These are phyloP conservation scores for Lepidochrysops patricia DNA, from an alignment of 2,888 invertebrate species.

Conservation along the genomic window DNA sequence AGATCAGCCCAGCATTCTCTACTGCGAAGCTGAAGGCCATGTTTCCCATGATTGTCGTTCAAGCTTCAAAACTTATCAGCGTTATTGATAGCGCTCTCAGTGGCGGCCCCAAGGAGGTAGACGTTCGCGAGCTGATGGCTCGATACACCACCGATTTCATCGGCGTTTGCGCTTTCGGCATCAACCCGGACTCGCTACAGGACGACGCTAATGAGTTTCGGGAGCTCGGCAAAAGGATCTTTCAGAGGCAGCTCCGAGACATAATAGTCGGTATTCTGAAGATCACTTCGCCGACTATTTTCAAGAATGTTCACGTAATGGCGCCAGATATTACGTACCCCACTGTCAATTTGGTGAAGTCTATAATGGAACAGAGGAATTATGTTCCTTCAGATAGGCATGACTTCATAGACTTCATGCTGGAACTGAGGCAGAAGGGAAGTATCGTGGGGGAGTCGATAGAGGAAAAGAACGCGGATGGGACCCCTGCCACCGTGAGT, in stretches of 20 bases:
- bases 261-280: constrained; percentile 17
- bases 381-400: constrained; percentile 38
- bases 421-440: constrained; percentile 47
- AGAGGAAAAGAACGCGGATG: constrained; percentile 40
- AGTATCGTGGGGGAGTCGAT: constrained; percentile 48
- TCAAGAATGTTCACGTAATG: constrained; percentile 25
- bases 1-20: constrained; percentile 50
- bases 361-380: constrained; percentile 39
- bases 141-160: constrained; percentile 42
- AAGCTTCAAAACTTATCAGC: constrained; percentile 40
- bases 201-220: constrained; percentile 35
- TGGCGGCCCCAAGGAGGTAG: constrained; percentile 22
- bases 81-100: constrained; percentile 22
- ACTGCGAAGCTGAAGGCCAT: constrained; percentile 49
- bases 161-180: constrained; percentile 40
- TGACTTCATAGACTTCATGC: constrained; percentile 40
- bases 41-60: constrained; percentile 50
- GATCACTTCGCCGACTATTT: constrained; percentile 32
- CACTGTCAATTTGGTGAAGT: constrained; percentile 31
- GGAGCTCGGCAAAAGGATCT: constrained; percentile 37
- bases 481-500: constrained; percentile 39
- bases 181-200: constrained; percentile 36
- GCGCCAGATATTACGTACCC: constrained; percentile 26
- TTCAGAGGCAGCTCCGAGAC: not conserved
- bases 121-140: constrained; percentile 37